These are phyloP conservation scores for Camponotus floridanus DNA, from an alignment of 1,140 invertebrate species.

Conservation along the genomic window DNA sequence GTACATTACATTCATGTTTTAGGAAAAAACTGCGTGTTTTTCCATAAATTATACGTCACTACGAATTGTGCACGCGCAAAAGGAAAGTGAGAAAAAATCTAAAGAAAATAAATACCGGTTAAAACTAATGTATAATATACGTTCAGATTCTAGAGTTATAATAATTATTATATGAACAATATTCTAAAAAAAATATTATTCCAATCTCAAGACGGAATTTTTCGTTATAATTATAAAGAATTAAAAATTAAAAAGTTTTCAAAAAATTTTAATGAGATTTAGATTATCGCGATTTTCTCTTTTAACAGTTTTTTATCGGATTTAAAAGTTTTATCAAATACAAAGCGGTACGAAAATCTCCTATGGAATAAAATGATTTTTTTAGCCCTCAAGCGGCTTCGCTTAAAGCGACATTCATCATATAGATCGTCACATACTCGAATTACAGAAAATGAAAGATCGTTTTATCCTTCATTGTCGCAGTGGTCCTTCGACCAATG, in stretches of 20 bases:
- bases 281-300: neutral
- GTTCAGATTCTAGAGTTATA: neutral
- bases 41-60: slow-evolving; percentile 12
- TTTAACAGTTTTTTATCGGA: neutral
- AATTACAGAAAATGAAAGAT: slow-evolving; percentile 13
- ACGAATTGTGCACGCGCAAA: neutral
- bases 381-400: slow-evolving; percentile 18
- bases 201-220: neutral
- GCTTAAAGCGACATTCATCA: slow-evolving; percentile 18
- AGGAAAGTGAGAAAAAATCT: neutral
- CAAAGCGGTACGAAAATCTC: neutral
- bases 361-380: slow-evolving; percentile 16
- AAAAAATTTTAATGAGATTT: neutral
- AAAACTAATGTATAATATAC: neutral
- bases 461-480: slow-evolving; percentile 24
- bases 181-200: neutral
- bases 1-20: slow-evolving; percentile 31
- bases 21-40: slow-evolving; percentile 39
- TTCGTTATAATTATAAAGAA: neutral
- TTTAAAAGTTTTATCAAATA: neutral
- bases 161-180: neutral
- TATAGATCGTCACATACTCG: neutral
- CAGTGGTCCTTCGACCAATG: slow-evolving; percentile 25
- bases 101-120: neutral
- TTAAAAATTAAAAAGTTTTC: neutral